phyloP scores from a whole-genome alignment of 2,113 vertebrate genomes.

The Egretta garzetta region DNA sequence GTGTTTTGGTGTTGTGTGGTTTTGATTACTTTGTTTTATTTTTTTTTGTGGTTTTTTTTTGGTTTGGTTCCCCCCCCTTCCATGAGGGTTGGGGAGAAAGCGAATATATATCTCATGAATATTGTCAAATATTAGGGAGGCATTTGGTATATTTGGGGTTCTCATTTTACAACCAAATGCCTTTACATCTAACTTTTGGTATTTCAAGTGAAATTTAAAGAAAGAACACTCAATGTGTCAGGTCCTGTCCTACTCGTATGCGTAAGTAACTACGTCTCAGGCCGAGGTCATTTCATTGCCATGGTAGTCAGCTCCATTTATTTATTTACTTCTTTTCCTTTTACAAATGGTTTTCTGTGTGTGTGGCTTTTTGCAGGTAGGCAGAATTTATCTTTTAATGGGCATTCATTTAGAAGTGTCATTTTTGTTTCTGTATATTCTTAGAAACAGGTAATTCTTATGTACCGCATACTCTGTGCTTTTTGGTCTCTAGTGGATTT shows the following conservation, averaged over 20 bases:
- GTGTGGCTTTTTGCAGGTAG: background rate
- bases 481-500: slow-evolving; percentile 55
- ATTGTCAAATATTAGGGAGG: background rate
- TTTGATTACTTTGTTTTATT: no score
- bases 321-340: background rate
- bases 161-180: background rate
- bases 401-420: background rate
- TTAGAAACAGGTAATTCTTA: slow-evolving; percentile 26
- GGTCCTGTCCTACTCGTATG: background rate
- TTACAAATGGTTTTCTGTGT: background rate
- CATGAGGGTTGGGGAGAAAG: accelerated
- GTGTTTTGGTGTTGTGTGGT: background rate
- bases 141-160: background rate
- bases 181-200: background rate
- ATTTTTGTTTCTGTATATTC: background rate
- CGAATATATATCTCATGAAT: background rate
- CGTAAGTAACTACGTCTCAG: background rate
- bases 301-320: background rate
- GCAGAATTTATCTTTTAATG: background rate
- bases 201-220: background rate
- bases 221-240: background rate
- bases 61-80: accelerated
- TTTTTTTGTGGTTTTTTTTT: no score
- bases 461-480: slow-evolving; percentile 1
- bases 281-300: accelerated